Conservation (phyloP, 2,113 vertebrate genomes). For the Cephalopterus ornatus region DNA sequence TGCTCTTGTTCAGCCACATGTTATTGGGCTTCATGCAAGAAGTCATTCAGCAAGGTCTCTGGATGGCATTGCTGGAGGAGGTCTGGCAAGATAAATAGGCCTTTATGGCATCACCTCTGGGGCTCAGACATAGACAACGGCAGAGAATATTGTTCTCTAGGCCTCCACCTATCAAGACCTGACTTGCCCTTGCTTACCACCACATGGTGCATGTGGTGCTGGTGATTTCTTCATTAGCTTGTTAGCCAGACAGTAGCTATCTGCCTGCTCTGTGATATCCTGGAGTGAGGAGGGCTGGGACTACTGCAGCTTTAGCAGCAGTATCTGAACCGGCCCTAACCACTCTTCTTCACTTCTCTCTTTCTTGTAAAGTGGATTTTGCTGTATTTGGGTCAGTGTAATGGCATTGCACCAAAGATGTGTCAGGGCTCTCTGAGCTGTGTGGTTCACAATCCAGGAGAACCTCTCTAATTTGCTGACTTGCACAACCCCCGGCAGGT, state of each 20-base stretch:
- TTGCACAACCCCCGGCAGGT: not conserved
- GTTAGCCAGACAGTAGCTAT: not conserved
- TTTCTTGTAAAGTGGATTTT: not conserved
- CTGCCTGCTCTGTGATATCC: not conserved
- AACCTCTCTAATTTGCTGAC: slow-evolving; percentile 51
- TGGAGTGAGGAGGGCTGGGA: not conserved
- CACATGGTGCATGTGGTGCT: not conserved
- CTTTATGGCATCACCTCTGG: not conserved
- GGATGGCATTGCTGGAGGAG: not conserved
- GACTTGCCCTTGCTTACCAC: not conserved
- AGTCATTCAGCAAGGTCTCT: not conserved
- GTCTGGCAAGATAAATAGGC: not conserved
- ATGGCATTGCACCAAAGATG: not conserved
- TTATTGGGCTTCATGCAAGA: slow-evolving; percentile 46
- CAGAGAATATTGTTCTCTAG: not conserved
- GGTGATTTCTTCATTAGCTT: not conserved
- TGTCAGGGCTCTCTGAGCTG: not conserved
- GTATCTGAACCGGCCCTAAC: slow-evolving; percentile 64
- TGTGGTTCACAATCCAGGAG: slow-evolving; percentile 15
- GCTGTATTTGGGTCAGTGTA: not conserved
- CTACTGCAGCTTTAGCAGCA: not conserved
- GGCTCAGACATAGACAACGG: not conserved
- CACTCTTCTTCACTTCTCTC: not conserved
- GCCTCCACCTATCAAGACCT: not conserved
- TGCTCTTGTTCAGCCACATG: slow-evolving; percentile 34